Base-by-base conservation (phyloP, 1,140 invertebrate species). In the Drosophila parvula region DNA sequence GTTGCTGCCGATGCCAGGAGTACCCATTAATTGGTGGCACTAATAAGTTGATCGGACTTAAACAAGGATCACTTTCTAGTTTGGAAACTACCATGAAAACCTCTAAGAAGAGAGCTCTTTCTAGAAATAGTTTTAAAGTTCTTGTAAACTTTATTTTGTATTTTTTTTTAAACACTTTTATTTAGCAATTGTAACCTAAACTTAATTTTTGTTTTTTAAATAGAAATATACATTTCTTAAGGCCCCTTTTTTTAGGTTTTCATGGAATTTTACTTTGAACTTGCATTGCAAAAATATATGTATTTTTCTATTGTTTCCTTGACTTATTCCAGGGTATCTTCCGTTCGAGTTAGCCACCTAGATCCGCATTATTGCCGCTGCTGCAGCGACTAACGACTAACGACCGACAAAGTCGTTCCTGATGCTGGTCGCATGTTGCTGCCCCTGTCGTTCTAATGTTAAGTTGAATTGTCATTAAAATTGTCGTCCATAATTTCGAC, bases 381-480 rank as follows among this genome's bases (percentile, higher is more conserved):
- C 53, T 79, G 84, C 80, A 79, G 53, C 78, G 80, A 84, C 81
- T 83, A 83, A 86, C 71, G 71, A 63, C 71, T 74, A 75, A 86
- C 83, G 83, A 86, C 83, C 79, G 82, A 78, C 83, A 86, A 69
- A 74, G 83, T 83, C 83, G 74, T 61, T 78, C 64, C 64, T 61
- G 80, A 58, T 78, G 82, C 79, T 82, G 79, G 82, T 86, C 81
- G 81, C 81, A 82, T 84, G 81, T 79, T 74, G 79, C 75, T 69
- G 74, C 70, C 47, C 45, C 55, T 73, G 74, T 70, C 74, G 64
- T 79, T 91, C 77, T 90, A 88, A 81, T 90, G 83, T 83, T 90
- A 83, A 83, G 88, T 88, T 83, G 83, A 83, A 81, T 90, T 90
- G 89, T 82, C 78, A 85, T 91, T 91, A 88, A 88, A 88, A 88